phyloP scores from a whole-genome alignment of 2,797 vertebrate species.

The Acridotheres tristis region DNA sequence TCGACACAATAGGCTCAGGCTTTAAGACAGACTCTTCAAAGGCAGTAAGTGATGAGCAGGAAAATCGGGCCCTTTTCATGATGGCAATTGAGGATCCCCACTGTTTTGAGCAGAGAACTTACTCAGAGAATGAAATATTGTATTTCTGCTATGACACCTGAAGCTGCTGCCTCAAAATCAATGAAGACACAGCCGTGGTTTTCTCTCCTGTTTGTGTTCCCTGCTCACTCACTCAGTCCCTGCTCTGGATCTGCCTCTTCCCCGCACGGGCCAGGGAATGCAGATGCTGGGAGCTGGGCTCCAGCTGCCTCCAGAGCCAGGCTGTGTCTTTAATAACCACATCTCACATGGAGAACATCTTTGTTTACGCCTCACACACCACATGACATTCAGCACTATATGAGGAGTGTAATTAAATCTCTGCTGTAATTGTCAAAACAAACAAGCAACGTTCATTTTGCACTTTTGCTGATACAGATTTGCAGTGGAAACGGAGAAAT shows the following conservation, averaged over 20 bases:
- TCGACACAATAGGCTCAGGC: background rate
- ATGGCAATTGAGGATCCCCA: background rate
- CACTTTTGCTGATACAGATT: background rate
- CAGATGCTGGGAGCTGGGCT: background rate
- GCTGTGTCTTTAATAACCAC: background rate
- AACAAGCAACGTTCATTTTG: constrained; percentile 29
- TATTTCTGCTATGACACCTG: background rate
- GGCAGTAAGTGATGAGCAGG: background rate
- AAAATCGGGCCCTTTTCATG: background rate
- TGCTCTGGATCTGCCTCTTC: background rate
- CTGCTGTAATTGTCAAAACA: constrained; percentile 41
- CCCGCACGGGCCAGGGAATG: accelerated
- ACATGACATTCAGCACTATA: background rate
- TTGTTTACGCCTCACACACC: constrained; percentile 8
- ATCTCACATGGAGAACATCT: constrained; percentile 5
- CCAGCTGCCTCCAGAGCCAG: background rate
- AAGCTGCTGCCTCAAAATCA: background rate
- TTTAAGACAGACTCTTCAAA: background rate
- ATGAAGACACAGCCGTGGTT: accelerated
- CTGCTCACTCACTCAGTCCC: accelerated
- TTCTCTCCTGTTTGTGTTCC: accelerated
- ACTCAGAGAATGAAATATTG: background rate
- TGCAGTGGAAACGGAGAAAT: accelerated
- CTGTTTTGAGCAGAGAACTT: background rate
- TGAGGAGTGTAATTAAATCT: background rate